phyloP scores from a whole-genome alignment of 2,113 vertebrate species.

The Cebus imitator region DNA sequence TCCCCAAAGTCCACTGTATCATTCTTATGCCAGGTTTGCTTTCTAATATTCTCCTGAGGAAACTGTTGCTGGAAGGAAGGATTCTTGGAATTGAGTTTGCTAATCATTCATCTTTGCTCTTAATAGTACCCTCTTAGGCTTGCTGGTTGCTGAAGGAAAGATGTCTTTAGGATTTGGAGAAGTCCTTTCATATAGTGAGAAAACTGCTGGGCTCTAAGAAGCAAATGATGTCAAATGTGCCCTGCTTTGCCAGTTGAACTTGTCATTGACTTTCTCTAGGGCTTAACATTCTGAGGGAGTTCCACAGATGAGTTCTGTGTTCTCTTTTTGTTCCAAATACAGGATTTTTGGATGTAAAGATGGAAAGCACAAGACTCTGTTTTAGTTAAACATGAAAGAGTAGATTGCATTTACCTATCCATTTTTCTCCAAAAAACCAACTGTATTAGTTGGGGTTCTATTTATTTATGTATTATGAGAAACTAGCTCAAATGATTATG shows the following conservation, averaged over 20 bases:
- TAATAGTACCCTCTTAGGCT: too few relatives aligned
- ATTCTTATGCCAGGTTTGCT: not conserved
- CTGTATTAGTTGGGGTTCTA: not conserved
- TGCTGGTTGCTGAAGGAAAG: not conserved
- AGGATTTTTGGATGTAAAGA: not conserved
- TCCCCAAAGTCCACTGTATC: too few relatives aligned
- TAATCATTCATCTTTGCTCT: not conserved
- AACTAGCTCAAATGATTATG: not conserved
- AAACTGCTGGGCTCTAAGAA: not conserved
- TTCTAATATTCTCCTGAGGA: not conserved
- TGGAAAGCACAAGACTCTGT: not conserved
- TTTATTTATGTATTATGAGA: not conserved
- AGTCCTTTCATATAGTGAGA: not conserved
- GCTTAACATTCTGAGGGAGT: not conserved
- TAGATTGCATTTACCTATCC: too few relatives aligned
- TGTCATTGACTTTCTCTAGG: not conserved
- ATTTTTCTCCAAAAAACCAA: not conserved
- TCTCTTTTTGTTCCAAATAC: not conserved
- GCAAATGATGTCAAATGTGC: not conserved
- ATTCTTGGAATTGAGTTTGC: not conserved
- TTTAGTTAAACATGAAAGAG: not conserved
- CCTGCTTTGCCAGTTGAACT: not conserved
- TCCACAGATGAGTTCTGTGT: too few relatives aligned
- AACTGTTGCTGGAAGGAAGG: not conserved
- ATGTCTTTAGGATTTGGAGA: not conserved